A percentile compares a stretch with the other conserved stretches of the same genome.
phyloP scores from a whole-genome alignment of 2,888 invertebrate genomes.

The Chalcis sispes region DNA sequence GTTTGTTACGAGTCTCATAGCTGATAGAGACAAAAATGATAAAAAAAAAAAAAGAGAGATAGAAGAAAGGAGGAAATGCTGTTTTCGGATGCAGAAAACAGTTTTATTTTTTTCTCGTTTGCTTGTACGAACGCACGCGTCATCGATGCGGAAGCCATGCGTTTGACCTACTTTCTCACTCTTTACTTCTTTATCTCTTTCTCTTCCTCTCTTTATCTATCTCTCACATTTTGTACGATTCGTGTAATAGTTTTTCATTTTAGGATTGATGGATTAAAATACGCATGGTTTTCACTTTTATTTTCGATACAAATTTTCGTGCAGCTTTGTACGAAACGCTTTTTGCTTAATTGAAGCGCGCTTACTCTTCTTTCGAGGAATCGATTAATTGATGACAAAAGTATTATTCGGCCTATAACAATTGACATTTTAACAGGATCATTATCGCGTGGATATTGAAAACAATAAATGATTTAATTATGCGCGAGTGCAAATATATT shows the following conservation, averaged over 20 bases:
- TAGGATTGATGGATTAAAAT: constrained; percentile 43
- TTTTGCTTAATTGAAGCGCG: too few species aligned
- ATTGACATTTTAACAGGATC: too few species aligned
- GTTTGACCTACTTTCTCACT: constrained; percentile 42
- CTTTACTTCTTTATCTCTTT: not conserved
- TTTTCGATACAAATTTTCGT: not conserved
- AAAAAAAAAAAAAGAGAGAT: not conserved
- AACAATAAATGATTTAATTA: too few species aligned
- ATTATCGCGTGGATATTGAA: too few species aligned
- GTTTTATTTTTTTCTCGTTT: not conserved
- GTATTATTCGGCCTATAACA: too few species aligned
- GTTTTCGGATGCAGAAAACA: not conserved
- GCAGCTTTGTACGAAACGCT: too few species aligned
- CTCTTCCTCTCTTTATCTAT: not conserved
- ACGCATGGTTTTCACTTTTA: not conserved
- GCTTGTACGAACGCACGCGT: not conserved
- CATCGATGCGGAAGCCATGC: not conserved
- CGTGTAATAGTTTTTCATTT: constrained; percentile 28
- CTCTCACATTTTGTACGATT: not conserved
- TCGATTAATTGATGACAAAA: too few species aligned
- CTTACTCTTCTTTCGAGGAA: too few species aligned
- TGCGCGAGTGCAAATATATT: too few species aligned
- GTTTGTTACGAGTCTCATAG: too few species aligned
- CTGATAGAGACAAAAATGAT: not conserved
- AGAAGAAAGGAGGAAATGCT: not conserved